A percentile compares a stretch with the other conserved stretches of the same genome.
These are phyloP conservation scores for Eulemur albifrons DNA, from an alignment of 2,797 vertebrate genomes.

Conservation along the genomic window DNA sequence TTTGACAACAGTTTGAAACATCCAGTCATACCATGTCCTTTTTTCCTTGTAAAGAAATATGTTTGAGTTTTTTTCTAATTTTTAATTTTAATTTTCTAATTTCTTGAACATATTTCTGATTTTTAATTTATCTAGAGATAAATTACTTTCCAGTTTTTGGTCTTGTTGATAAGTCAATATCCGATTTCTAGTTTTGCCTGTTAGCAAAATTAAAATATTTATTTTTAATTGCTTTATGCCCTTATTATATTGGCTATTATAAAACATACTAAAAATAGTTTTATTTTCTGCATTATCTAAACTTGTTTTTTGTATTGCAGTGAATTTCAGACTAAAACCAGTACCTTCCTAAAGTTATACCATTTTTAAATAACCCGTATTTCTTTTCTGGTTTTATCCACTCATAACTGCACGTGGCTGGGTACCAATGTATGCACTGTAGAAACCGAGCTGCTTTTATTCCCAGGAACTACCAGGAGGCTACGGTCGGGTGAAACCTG, in stretches of 20 bases:
- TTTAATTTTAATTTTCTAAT: constrained; percentile 9
- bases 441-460: neutral
- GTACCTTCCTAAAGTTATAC: neutral
- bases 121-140: constrained; percentile 11
- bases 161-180: neutral
- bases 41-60: neutral
- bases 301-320: neutral
- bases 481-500: constrained; percentile 96
- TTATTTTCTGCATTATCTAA: neutral
- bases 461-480: constrained; percentile 95
- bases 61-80: neutral
- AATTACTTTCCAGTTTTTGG: neutral
- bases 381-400: neutral
- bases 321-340: neutral
- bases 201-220: neutral
- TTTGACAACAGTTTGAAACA: neutral
- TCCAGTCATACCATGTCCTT: neutral
- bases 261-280: neutral
- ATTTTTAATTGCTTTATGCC: neutral
- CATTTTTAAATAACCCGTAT: neutral
- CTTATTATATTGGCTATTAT: neutral
- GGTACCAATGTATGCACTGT: neutral
- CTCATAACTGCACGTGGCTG: accelerated
- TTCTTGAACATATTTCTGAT: neutral
- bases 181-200: neutral